phyloP scores from a whole-genome alignment of 2,113 vertebrate genomes.

The Pelecanoides urinatrix region DNA sequence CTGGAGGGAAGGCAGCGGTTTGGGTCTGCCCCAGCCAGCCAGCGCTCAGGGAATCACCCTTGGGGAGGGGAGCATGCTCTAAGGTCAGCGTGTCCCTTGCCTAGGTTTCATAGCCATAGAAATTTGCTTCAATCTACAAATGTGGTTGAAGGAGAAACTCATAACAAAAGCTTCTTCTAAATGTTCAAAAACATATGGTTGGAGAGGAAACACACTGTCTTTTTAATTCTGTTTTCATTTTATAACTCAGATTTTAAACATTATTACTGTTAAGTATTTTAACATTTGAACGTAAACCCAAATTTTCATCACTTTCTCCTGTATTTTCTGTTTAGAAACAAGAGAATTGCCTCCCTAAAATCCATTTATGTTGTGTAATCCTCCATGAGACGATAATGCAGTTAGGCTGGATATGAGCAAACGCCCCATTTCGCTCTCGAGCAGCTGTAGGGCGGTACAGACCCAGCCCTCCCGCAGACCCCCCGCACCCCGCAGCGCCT shows the following conservation, averaged over 20 bases:
- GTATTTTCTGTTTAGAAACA: not conserved
- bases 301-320: not conserved
- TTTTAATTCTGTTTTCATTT: not conserved
- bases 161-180: not conserved
- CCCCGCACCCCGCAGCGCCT: not conserved
- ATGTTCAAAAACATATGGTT: rapidly evolving
- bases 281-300: not conserved
- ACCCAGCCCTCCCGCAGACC: not conserved
- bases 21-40: not conserved
- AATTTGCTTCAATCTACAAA: not conserved
- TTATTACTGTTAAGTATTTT: not conserved
- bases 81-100: not conserved
- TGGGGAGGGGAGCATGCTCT: rapidly evolving
- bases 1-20: not conserved
- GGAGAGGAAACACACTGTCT: not conserved
- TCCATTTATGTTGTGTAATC: not conserved
- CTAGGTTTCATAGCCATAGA: rapidly evolving
- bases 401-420: not conserved
- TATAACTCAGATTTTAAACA: not conserved
- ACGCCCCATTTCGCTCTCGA: rapidly evolving
- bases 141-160: not conserved
- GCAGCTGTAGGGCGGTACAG: rapidly evolving
- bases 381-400: not conserved
- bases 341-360: not conserved
- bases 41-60: rapidly evolving